Base-by-base conservation (phyloP, 2,797 vertebrate genomes). In the Coregonus ussuriensis region DNA sequence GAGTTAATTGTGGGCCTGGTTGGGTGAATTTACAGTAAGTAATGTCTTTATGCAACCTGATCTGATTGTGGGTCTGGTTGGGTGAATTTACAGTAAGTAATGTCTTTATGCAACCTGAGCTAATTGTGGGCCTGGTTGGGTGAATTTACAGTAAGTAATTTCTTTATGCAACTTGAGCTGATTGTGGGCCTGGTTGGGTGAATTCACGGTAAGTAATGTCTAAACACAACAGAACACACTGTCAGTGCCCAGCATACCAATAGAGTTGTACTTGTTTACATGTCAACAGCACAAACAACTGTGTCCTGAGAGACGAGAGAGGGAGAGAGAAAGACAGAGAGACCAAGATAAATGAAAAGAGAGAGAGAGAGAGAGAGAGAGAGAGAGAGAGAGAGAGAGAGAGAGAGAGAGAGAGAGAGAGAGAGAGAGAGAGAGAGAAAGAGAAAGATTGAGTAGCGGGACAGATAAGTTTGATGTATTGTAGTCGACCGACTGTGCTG, bases 401-500 rank as follows among this genome's bases (percentile, higher is more conserved):
- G n/a, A 16, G 21, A n/a, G 37, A 83, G 29, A 41, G 6, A 41
- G 37, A 7, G 1, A 41, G 37, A 41, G 1, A 41, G 37, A 33
- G 31, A 33, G 31, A 68, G 33, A 80, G 63, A 75, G 15, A 62
- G 56, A 62, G 63, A 63, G 13, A 18, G 25, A 69, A 33, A 33
- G 25, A 71, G 9, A 59, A 33, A 33, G 21, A 84, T 65, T 73
- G 47, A 80, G 15, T 72, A 25, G 56, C 14, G n/a, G 18, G 14
- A 67, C 66, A 73, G 65, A 41, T 72, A 13, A 79, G 77, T 73
- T 72, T 66, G 65, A 74, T 81, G 77, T 25, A 62, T n/a, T 25
- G 37, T 11, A 0, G 56, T 74, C 74, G 75, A 74, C 79, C 80
- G 21, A 5, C 52, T 47, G 74, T 52, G 62, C 77, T 52, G 25